Conservation (phyloP, 2,888 invertebrate species). For the Monochamus alternatus region DNA sequence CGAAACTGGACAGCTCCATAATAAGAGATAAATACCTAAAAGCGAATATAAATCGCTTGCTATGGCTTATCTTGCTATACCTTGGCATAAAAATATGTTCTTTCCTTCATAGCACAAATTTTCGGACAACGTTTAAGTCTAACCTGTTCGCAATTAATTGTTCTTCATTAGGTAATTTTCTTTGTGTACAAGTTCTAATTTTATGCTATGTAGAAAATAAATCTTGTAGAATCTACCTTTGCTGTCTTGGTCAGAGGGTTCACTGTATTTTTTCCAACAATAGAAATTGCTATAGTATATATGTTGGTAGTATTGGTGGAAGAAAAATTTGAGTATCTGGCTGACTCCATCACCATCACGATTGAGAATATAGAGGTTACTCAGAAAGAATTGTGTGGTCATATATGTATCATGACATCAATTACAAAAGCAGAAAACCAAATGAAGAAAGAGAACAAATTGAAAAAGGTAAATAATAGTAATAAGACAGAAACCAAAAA, state of each 20-base stretch:
- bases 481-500: no score
- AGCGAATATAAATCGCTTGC: neutral
- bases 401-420: neutral
- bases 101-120: neutral
- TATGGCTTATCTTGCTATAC: neutral
- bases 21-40: neutral
- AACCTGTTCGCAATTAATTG: neutral
- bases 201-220: no score
- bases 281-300: slow-evolving; percentile 18
- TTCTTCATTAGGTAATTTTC: neutral
- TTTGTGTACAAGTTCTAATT: no score
- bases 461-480: neutral
- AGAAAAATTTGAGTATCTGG: slow-evolving; percentile 25
- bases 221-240: neutral
- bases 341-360: neutral
- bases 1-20: slow-evolving; percentile 11
- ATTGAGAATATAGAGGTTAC: neutral
- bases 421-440: neutral
- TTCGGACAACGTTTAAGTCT: neutral
- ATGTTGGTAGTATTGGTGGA: slow-evolving; percentile 7
- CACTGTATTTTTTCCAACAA: slow-evolving; percentile 7
- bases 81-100: neutral
- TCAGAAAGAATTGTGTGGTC: neutral
- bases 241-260: slow-evolving; percentile 16
- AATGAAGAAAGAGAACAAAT: neutral